A percentile compares a stretch with the other conserved stretches of the same genome.
phyloP scores from a whole-genome alignment of 2,797 vertebrate species.

The Corythornis leucogaster region DNA sequence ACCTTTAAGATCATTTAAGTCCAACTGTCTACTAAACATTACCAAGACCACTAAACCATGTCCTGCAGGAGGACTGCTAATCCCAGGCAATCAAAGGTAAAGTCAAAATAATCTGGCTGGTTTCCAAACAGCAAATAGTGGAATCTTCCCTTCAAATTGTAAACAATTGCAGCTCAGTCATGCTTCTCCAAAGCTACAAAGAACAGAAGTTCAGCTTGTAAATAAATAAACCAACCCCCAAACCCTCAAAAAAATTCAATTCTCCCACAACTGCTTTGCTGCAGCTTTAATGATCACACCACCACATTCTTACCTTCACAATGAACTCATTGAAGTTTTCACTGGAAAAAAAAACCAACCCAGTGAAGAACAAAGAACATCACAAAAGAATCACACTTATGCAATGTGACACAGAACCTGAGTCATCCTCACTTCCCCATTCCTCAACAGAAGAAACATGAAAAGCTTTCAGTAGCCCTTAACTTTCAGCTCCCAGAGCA shows the following conservation, averaged over 20 bases:
- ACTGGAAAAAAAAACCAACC: not conserved
- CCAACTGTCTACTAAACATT: no score
- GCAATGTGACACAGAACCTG: not conserved
- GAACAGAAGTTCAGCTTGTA: not conserved
- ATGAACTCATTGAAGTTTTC: not conserved
- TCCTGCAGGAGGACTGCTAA: not conserved
- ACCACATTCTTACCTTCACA: not conserved
- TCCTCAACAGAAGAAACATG: not conserved
- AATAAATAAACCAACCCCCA: not conserved
- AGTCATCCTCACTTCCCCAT: not conserved
- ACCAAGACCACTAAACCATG: no score
- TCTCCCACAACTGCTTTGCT: not conserved
- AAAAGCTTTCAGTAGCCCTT: not conserved
- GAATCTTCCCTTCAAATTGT: not conserved
- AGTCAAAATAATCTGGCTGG: not conserved
- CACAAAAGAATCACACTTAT: not conserved
- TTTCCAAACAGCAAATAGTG: not conserved
- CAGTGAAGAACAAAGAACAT: not conserved
- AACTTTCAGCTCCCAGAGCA: not conserved
- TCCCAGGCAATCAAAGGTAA: not conserved
- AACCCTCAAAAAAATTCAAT: not conserved
- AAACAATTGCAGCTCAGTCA: not conserved
- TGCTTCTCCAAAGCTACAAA: not conserved
- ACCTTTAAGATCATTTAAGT: no score
- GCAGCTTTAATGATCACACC: not conserved